Base-by-base conservation (phyloP, 92 coral and sea anemone genomes). In the Epizoanthus ramosus region DNA sequence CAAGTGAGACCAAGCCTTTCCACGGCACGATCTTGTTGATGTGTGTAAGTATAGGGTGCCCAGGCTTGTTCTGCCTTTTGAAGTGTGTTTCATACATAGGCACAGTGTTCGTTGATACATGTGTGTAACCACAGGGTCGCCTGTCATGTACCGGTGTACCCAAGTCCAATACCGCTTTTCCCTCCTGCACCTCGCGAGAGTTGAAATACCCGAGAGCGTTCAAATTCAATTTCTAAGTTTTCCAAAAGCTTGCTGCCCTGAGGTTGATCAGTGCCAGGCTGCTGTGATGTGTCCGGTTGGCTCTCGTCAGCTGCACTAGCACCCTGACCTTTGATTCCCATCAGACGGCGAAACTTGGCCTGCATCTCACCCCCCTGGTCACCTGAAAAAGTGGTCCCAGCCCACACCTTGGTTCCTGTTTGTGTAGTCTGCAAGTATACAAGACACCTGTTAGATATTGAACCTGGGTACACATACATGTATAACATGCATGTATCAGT, bases 141-240 rank as follows among this genome's bases (percentile, higher is more conserved):
- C 54, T 9, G 54, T 85, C 63, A 89, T 54, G 85, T 80, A 74
- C 98, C 98, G 16, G 98, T 87, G 89, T 97, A 97, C 60, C 99
- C 98, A 18, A 97, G 95, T 8, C 99, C 99, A 21, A 97, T 97
- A 13, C 99, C 99, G 74, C 99, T 97, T 79, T 97, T 97, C 18
- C 99, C 99, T 9, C 99, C 99, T 18, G 99, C 99, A 33, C 99
- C 99, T 80, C 99, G 80, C 16, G 99, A 97, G 35, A 97, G 84
- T 87, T 97, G 99, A 67, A 94, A 97, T 15, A 95, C 98, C 16
- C 99, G 94, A 24, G 99, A 97, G 4, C 99, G 92, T 81, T 97
- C 99, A 79, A 97, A 97, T 83, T 97, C 99, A 53, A 85, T 85
- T 64, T 97, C 99, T 54, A 97, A 91, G 64, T 97, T 88, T 25